These are phyloP conservation scores for Bembecia ichneumoniformis DNA, from an alignment of 2,888 invertebrate genomes.

Conservation along the genomic window DNA sequence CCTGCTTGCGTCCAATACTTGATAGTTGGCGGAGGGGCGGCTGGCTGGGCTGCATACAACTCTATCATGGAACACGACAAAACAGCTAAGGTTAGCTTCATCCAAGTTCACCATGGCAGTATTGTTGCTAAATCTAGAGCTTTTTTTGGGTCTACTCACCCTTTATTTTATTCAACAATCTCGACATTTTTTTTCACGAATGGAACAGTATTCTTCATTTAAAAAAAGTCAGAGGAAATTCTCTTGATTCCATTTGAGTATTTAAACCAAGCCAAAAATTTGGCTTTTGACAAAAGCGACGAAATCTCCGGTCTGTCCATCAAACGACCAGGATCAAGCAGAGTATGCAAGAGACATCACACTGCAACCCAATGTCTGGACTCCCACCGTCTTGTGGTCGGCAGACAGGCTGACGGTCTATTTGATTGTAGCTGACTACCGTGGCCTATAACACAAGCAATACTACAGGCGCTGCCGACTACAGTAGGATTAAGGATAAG, in stretches of 20 bases:
- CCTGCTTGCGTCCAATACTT: conserved; percentile 60
- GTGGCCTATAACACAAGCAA: too few relatives aligned
- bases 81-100: conserved; percentile 39
- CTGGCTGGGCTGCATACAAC: conserved; percentile 54
- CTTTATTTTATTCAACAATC: too few relatives aligned
- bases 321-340: conserved; percentile 44
- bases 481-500: too few relatives aligned
- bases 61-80: conserved; percentile 49
- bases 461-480: too few relatives aligned
- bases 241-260: conserved; percentile 70
- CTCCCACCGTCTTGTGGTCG: conserved; percentile 61
- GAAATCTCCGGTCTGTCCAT: conserved; percentile 59
- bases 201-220: conserved; percentile 88
- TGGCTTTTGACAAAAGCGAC: conserved; percentile 63
- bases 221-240: conserved; percentile 87
- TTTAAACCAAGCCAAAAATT: conserved; percentile 52
- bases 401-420: too few relatives aligned
- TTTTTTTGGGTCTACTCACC: too few relatives aligned
- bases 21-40: conserved; percentile 49
- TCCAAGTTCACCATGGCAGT: too few relatives aligned
- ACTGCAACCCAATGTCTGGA: conserved; percentile 54
- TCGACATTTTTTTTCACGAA: too few relatives aligned
- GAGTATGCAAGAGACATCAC: conserved; percentile 47
- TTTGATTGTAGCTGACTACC: too few relatives aligned
- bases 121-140: neutral